These are phyloP conservation scores for Hipparchia sbordonii DNA, from an alignment of 2,888 invertebrate genomes.

Conservation along the genomic window DNA sequence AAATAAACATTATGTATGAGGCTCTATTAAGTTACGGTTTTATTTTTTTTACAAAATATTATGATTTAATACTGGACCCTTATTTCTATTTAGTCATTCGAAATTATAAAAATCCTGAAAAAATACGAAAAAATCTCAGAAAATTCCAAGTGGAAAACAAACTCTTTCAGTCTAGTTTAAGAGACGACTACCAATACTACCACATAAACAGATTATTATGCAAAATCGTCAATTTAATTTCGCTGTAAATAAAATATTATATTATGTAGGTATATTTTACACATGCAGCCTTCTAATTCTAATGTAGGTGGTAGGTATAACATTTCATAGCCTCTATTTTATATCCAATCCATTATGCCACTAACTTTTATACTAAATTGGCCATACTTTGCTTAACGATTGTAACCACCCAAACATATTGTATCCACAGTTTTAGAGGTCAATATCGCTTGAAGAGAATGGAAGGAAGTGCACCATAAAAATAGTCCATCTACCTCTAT, in stretches of 20 bases:
- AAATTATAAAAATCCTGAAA: too few species aligned
- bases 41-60: too few species aligned
- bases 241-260: neutral
- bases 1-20: too few species aligned
- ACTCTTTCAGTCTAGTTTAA: too few species aligned
- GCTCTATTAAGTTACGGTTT: too few species aligned
- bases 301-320: slow-evolving; percentile 16
- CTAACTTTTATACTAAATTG: slow-evolving; percentile 29
- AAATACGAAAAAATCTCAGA: too few species aligned
- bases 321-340: slow-evolving; percentile 13
- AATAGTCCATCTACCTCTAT: slow-evolving; percentile 37
- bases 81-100: too few species aligned
- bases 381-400: slow-evolving; percentile 4
- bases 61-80: too few species aligned
- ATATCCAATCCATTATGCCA: slow-evolving; percentile 26
- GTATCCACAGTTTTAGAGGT: slow-evolving; percentile 13
- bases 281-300: slow-evolving; percentile 2
- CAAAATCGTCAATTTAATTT: neutral
- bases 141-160: too few species aligned
- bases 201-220: too few species aligned
- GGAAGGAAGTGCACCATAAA: slow-evolving; percentile 36
- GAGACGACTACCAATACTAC: too few species aligned
- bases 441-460: slow-evolving; percentile 30
- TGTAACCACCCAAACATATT: neutral
- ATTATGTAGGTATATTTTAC: slow-evolving; percentile 1